A percentile compares a stretch with the other conserved stretches of the same genome.
phyloP scores from a whole-genome alignment of 2,888 invertebrate species.

The Harpagoxenus sublaevis region DNA sequence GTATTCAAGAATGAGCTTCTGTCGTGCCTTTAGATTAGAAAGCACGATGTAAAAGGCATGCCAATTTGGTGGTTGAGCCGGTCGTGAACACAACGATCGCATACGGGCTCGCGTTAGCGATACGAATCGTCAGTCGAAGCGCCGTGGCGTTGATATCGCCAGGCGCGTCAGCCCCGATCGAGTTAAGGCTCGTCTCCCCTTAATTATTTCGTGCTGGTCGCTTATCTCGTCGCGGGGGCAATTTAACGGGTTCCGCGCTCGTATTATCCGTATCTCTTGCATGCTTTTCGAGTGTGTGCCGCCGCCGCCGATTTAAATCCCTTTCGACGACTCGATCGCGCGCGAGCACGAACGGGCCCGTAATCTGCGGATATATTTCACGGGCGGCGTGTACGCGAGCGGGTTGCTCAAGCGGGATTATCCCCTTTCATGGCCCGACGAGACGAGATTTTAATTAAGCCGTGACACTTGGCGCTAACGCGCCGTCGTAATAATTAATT shows the following conservation, averaged over 20 bases:
- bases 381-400: slow-evolving; percentile 53
- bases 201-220: slow-evolving; percentile 79
- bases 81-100: slow-evolving; percentile 33
- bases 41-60: slow-evolving; percentile 58
- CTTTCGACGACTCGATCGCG: slow-evolving; percentile 57
- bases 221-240: slow-evolving; percentile 71
- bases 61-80: slow-evolving; percentile 68
- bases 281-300: slow-evolving; percentile 42
- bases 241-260: slow-evolving; percentile 63
- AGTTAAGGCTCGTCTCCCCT: slow-evolving; percentile 73
- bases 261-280: slow-evolving; percentile 53
- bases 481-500: slow-evolving; percentile 73
- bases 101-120: slow-evolving; percentile 56
- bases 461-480: slow-evolving; percentile 72
- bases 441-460: slow-evolving; percentile 74
- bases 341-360: slow-evolving; percentile 54
- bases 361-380: slow-evolving; percentile 65
- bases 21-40: background rate
- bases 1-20: background rate
- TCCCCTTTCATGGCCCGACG: slow-evolving; percentile 61
- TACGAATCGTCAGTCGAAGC: slow-evolving; percentile 69
- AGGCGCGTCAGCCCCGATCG: slow-evolving; percentile 66
- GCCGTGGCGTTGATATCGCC: slow-evolving; percentile 70
- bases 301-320: slow-evolving; percentile 66
- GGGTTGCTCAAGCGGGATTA: slow-evolving; percentile 70